A percentile compares a stretch with the other conserved stretches of the same genome.
phyloP scores from a whole-genome alignment of 30 jellyfish, hydroid and myxozoan species.

The Clytia hemisphaerica region DNA sequence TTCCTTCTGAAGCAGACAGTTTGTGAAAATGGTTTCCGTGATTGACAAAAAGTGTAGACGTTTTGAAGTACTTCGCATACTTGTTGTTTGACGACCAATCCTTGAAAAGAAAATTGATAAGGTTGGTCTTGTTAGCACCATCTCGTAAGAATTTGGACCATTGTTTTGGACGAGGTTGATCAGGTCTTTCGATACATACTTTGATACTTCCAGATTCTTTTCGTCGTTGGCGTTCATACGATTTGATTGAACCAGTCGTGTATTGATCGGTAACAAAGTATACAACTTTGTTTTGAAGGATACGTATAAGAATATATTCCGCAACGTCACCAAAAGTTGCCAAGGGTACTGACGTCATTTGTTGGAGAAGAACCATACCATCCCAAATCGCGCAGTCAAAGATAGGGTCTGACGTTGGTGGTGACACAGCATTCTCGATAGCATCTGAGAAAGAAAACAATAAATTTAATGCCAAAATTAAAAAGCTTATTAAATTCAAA shows the following conservation, averaged over 20 bases:
- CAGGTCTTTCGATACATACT: neutral
- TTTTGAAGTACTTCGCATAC: constrained; percentile 11
- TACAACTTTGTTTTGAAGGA: constrained; percentile 12
- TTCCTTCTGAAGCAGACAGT: constrained; percentile 1
- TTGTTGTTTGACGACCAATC: constrained; percentile 23
- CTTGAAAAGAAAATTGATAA: constrained; percentile 10
- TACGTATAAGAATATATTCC: constrained; percentile 2
- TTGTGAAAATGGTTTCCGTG: neutral
- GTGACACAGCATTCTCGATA: too few relatives aligned
- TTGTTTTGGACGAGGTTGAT: constrained; percentile 31
- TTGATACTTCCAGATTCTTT: neutral
- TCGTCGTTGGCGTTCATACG: neutral
- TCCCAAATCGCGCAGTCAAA: too few relatives aligned
- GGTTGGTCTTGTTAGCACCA: constrained; percentile 3
- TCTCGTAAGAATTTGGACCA: constrained; percentile 4
- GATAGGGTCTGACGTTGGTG: too few relatives aligned
- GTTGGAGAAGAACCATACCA: constrained; percentile 33
- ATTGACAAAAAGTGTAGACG: neutral
- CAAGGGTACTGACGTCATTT: neutral
- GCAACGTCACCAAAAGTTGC: constrained; percentile 37
- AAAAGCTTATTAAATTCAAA: too few relatives aligned
- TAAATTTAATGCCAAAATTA: too few relatives aligned
- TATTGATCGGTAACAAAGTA: constrained; percentile 26
- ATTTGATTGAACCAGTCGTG: constrained; percentile 3
- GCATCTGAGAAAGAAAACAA: too few relatives aligned